A percentile compares a stretch with the other conserved stretches of the same genome.
Conservation (phyloP, 2,797 vertebrate species). For the Rhinogobio ventralis region DNA sequence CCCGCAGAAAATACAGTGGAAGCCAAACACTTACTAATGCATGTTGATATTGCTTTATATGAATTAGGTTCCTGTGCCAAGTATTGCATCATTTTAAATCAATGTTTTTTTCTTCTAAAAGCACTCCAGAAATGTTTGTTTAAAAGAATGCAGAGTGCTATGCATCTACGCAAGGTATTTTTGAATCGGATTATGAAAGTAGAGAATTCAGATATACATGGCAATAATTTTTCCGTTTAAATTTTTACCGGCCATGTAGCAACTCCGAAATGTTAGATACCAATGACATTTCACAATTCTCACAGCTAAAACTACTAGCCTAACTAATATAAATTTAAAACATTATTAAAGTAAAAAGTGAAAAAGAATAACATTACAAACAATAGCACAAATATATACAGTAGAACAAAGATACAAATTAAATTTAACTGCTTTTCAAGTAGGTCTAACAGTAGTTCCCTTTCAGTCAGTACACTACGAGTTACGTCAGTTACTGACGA, state of each 20-base stretch:
- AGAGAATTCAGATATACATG: not conserved
- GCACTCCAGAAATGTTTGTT: not conserved
- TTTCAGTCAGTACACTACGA: too few species aligned
- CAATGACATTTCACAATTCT: too few species aligned
- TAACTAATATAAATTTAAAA: not conserved
- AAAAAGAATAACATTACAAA: not conserved
- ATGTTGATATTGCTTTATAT: not conserved
- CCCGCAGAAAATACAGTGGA: not conserved
- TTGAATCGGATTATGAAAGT: not conserved
- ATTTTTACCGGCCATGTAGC: not conserved
- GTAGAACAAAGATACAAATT: not conserved
- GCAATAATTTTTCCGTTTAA: not conserved
- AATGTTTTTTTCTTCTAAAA: not conserved
- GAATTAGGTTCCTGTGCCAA: not conserved
- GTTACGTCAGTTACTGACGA: too few species aligned
- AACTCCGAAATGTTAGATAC: too few species aligned
- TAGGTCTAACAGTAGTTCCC: too few species aligned
- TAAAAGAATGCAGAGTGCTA: not conserved
- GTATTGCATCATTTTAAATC: not conserved
- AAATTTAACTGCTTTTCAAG: too few species aligned
- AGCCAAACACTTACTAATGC: not conserved
- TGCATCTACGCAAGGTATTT: not conserved
- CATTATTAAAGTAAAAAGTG: not conserved
- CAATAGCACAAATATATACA: not conserved
- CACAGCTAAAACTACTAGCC: too few species aligned